Conservation (phyloP, 2,113 vertebrate genomes). For the Mastomys natalensis region DNA sequence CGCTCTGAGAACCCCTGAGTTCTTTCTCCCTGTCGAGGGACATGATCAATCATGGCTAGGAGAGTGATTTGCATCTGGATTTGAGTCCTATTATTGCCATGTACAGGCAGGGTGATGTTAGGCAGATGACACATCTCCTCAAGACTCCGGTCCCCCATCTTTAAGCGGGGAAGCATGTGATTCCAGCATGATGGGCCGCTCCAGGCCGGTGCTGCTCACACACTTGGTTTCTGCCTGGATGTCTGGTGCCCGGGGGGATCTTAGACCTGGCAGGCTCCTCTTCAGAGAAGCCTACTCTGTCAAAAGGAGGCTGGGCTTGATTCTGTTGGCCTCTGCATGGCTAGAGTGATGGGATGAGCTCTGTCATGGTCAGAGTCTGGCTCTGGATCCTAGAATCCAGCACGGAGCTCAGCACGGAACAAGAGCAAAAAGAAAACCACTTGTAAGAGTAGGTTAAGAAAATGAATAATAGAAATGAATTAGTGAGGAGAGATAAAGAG, state of each 20-base stretch:
- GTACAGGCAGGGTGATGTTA: background rate
- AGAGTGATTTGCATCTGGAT: background rate
- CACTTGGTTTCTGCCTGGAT: fast-evolving
- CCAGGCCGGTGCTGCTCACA: background rate
- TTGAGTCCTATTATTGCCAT: background rate
- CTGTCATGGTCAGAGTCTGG: background rate
- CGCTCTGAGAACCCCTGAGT: background rate
- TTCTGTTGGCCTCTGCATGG: background rate
- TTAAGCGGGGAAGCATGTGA: background rate
- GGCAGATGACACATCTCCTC: background rate
- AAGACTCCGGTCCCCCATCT: background rate
- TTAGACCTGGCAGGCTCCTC: background rate
- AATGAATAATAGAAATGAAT: background rate
- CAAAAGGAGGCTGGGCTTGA: background rate
- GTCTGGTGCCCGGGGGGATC: background rate
- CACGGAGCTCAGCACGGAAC: background rate
- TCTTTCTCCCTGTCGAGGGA: background rate
- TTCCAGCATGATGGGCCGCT: background rate
- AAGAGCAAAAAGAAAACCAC: background rate
- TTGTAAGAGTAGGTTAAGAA: background rate
- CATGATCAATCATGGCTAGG: background rate
- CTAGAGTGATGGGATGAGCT: too few species aligned
- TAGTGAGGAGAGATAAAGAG: background rate
- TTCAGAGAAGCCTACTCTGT: background rate
- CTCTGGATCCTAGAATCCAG: background rate